Conservation (phyloP, 2,113 vertebrate genomes). For the Orthonyx spaldingii region DNA sequence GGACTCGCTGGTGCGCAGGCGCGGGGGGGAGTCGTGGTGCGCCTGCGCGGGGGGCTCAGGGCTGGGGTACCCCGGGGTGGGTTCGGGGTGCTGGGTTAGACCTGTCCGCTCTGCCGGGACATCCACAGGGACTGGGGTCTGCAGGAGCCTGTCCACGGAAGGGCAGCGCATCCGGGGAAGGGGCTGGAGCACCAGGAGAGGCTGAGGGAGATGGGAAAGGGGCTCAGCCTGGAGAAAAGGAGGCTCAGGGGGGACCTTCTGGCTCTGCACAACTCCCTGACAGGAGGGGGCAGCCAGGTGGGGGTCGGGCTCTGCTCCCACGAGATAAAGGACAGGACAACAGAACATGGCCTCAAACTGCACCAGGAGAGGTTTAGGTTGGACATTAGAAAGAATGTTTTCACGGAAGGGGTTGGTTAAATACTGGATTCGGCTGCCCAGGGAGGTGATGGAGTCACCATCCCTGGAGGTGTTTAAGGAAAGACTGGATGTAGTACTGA, state of each 20-base stretch:
- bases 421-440: not conserved
- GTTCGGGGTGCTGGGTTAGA: no score
- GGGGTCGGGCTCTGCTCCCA: not conserved
- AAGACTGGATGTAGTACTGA: not conserved
- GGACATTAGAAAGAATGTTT: not conserved
- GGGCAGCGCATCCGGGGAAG: not conserved
- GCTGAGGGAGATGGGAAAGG: not conserved
- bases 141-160: not conserved
- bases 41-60: accelerated
- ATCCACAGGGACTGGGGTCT: accelerated
- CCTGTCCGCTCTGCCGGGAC: no score
- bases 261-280: not conserved
- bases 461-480: not conserved
- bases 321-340: accelerated
- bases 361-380: not conserved
- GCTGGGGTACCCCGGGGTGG: accelerated
- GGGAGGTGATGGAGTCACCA: accelerated
- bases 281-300: accelerated
- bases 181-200: not conserved
- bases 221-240: not conserved
- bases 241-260: accelerated
- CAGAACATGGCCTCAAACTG: not conserved
- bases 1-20: not conserved
- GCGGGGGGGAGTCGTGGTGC: not conserved
- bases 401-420: not conserved